Evolutionary conservation across 1,140 invertebrate genomes (phyloP), one percentile per base, ranked within the genome.

Genomic region (Belonocnema kinseyi): DNA sequence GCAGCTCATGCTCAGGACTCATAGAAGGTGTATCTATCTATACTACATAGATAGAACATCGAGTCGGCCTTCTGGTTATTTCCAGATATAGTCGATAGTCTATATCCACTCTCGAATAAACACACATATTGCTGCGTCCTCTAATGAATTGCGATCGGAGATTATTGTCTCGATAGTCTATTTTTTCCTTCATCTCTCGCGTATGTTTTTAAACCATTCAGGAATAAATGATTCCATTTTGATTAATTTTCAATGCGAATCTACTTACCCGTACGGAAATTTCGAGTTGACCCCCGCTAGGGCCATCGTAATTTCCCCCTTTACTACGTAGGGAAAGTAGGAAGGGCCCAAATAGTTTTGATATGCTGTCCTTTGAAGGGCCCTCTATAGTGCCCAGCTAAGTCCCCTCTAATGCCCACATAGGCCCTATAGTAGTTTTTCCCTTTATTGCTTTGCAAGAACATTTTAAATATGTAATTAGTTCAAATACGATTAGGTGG

Each of bases 111-210:
- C 40, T 66, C 33, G 61, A 66, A 66, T 66, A 66, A 66, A 16
- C 6, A 66, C 58, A 66, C 26, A 40, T 66, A n/a, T 66, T 66
- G 61, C 26, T n/a, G 21, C 19, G 53, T 56, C n/a, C 61, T 66
- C 40, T 66, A 61, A 66, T 66, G 61, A 66, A 66, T 66, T 40
- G 33, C 21, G 61, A 40, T 66, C 26, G 40, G 40, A 40, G 33
- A 66, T 13, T 40, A 33, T 66, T 40, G 12, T 40, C 14, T 14
- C 33, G 40, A 66, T 66, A 16, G 14, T 33, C 21, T 40, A 66
- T 66, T 66, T 66, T n/a, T 40, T 66, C 26, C 16, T 66, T 40
- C 14, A n/a, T 46, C 13, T 66, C 26, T 40, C 19, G 8, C 21
- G 6, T 54, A 1, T 54, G 4, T 54, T 10, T 54, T 4, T 19